Base-by-base conservation (phyloP, 2,113 vertebrate species). In the Orcinus orca region DNA sequence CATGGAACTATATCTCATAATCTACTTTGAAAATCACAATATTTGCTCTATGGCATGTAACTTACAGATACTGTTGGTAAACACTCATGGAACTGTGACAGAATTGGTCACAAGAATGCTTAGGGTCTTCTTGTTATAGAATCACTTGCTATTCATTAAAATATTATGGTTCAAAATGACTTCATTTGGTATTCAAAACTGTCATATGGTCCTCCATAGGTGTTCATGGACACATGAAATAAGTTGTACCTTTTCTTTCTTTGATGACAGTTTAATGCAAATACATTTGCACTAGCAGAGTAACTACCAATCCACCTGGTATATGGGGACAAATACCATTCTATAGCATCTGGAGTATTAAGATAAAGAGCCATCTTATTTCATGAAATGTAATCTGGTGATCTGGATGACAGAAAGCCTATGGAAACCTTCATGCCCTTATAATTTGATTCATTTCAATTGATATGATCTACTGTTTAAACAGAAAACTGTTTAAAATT, bases 151-250 rank as follows among this genome's bases (percentile, higher is more conserved):
- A 93, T 97, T 97, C 94, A 96, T 97, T 97, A 93, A 77, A 88
- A 36, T 96, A 93, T 91, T 92, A 70, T 60, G 63, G 63, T 96
- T 97, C 63, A 81, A 92, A 97, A 95, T 94, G 3, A 97, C 97
- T 98, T 97, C 44, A 96, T 98, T 94, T 95, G 33, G 26, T 97
- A 98, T 97, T 98, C 96, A 98, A 73, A 93, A n/a, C 86, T 96
- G 76, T 96, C 81, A 92, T 97, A 95, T 88, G 41, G 92, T 98
- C 97, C 7, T n/a, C 81, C 68, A 84, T 92, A 97, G 88, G 74
- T 98, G 90, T 96, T 97, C 86, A 44, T 77, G 68, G 90, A 95
- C 95, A 86, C 76, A 88, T 98, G 96, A 97, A 96, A 97, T 90
- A 96, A 96, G 98, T 94, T 95, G 4, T 38, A 93, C 77, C 50